Conservation (phyloP, 2,888 invertebrate species). For the Drosophila setosimentum region DNA sequence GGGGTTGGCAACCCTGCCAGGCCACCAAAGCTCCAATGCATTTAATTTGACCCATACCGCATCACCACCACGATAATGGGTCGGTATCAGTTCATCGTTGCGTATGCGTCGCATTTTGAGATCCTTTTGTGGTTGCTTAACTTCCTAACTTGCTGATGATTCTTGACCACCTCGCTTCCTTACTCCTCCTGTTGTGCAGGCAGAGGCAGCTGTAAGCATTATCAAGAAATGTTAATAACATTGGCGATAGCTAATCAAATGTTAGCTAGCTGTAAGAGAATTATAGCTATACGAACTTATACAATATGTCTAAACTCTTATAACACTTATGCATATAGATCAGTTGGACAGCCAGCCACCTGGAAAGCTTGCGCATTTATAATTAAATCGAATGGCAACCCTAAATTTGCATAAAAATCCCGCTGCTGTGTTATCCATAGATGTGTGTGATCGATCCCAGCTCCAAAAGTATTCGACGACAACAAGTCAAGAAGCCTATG, state of each 20-base stretch:
- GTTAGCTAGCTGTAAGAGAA: neutral
- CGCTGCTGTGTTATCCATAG: neutral
- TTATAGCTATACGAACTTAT: neutral
- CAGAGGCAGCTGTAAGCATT: constrained; percentile 32
- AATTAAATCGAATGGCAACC: neutral
- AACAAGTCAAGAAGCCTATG: neutral
- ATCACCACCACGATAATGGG: constrained; percentile 88
- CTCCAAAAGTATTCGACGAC: neutral
- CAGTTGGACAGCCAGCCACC: neutral
- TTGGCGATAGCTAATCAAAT: neutral
- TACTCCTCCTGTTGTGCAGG: neutral
- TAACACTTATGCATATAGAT: neutral
- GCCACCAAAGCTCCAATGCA: constrained; percentile 91
- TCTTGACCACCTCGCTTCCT: neutral
- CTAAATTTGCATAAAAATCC: neutral
- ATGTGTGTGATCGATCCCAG: neutral
- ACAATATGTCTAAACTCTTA: neutral
- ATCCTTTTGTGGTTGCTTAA: neutral
- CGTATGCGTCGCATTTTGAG: constrained; percentile 23
- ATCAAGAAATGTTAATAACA: neutral
- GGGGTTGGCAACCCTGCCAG: constrained; percentile 90
- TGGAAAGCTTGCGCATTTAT: neutral
- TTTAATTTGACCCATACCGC: constrained; percentile 95
- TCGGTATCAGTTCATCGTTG: constrained; percentile 31
- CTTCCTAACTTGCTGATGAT: neutral